Conservation (phyloP, 2,113 vertebrate species). For the Callocephalon fimbriatum region DNA sequence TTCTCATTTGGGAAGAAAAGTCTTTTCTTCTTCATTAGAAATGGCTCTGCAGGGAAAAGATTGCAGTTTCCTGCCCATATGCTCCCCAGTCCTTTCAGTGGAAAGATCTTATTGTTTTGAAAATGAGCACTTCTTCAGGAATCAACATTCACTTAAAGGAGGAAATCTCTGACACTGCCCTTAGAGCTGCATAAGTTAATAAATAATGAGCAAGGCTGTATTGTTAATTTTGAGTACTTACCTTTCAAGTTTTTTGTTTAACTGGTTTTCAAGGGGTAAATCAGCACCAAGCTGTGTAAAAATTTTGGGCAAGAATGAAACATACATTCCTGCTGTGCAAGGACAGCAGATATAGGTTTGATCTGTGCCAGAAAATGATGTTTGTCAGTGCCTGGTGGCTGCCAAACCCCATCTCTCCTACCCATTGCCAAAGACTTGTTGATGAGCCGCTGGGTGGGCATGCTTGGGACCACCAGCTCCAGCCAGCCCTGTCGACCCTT, state of each 20-base stretch:
- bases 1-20: background rate
- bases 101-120: background rate
- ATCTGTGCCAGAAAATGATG: background rate
- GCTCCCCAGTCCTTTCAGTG: background rate
- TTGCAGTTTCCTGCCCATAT: background rate
- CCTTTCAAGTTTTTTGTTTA: background rate
- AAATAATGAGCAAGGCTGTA: background rate
- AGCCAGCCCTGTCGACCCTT: background rate
- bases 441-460: background rate
- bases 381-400: background rate
- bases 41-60: background rate
- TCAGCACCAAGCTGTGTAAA: background rate
- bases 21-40: background rate
- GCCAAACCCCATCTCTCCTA: background rate
- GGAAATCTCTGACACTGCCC: background rate
- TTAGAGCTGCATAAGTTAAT: background rate
- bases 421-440: accelerated
- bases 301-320: background rate
- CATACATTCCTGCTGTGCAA: background rate
- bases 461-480: background rate
- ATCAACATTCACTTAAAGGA: background rate
- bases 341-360: accelerated
- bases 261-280: background rate
- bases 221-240: background rate
- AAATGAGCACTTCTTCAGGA: background rate